A percentile compares a stretch with the other conserved stretches of the same genome.
phyloP scores from a whole-genome alignment of 2,113 vertebrate species.

The Sula dactylatra region DNA sequence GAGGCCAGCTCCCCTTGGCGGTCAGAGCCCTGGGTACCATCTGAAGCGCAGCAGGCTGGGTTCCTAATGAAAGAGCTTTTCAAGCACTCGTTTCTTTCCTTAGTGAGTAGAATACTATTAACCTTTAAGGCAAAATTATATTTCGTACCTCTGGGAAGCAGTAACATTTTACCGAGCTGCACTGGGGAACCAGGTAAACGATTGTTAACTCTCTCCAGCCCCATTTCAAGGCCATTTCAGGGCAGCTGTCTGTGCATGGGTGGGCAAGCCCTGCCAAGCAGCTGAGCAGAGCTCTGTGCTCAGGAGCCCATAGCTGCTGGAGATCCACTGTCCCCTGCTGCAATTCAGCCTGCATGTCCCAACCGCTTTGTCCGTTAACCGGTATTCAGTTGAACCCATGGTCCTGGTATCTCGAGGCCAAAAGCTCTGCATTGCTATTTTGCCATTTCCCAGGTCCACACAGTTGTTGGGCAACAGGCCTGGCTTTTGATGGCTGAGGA shows the following conservation, averaged over 20 bases:
- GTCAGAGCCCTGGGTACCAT: not conserved
- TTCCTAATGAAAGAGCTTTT: constrained; percentile 24
- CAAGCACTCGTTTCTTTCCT: constrained; percentile 28
- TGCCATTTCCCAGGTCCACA: not conserved
- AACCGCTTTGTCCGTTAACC: not conserved
- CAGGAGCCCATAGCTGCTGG: not conserved
- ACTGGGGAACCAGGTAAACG: constrained; percentile 30
- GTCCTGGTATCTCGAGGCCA: not conserved
- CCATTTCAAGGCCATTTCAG: not conserved
- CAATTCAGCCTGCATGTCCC: not conserved
- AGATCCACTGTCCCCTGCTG: not conserved
- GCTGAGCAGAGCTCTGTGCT: not conserved
- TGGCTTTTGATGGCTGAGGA: not conserved
- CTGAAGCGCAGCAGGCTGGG: not conserved
- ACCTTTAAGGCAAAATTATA: constrained; percentile 74
- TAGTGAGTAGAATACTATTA: constrained; percentile 60
- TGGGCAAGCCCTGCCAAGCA: not conserved
- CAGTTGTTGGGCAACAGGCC: not conserved
- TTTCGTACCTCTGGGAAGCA: constrained; percentile 64
- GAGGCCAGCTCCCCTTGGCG: not conserved
- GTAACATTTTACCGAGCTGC: constrained; percentile 61
- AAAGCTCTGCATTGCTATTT: not conserved
- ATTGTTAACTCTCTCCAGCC: constrained; percentile 42
- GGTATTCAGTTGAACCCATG: not conserved
- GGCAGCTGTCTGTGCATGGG: rapidly evolving